Evolutionary conservation across 2,113 vertebrate genomes (phyloP).

Genomic region (Sebastes fasciatus): DNA sequence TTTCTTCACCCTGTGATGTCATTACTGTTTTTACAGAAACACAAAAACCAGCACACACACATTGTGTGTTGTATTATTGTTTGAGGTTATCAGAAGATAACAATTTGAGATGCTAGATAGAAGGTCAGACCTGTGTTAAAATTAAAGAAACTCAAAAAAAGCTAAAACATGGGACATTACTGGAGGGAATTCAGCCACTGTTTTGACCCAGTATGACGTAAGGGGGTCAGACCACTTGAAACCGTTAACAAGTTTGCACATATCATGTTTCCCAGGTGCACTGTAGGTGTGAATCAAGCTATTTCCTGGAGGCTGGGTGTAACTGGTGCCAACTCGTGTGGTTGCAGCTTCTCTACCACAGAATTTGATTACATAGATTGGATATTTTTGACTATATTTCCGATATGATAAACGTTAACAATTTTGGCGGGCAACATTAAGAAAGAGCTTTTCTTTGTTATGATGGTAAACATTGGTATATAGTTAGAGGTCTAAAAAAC

Average conservation of each 20-base stretch:
- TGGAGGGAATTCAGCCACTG: slow-evolving; percentile 14
- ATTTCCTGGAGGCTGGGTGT: slow-evolving; percentile 24
- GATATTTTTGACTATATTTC: neutral
- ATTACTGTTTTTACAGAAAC: slow-evolving; percentile 57
- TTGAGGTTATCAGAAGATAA: slow-evolving; percentile 21
- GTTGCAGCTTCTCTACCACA: slow-evolving; percentile 20
- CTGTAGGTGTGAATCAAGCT: slow-evolving; percentile 36
- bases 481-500: neutral
- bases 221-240: neutral
- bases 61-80: slow-evolving; percentile 14
- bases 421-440: neutral
- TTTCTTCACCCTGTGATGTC: slow-evolving; percentile 38
- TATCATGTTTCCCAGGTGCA: slow-evolving; percentile 55
- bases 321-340: slow-evolving; percentile 23
- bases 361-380: neutral
- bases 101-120: neutral
- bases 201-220: slow-evolving; percentile 1
- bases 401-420: neutral
- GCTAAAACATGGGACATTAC: neutral
- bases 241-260: slow-evolving; percentile 31
- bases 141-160: neutral
- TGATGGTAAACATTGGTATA: neutral
- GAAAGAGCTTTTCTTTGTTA: neutral
- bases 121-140: neutral
- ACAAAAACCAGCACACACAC: slow-evolving; percentile 18